Evolutionary conservation across 2,888 invertebrate genomes (phyloP).

Genomic region (Amphiduros pacificus): DNA sequence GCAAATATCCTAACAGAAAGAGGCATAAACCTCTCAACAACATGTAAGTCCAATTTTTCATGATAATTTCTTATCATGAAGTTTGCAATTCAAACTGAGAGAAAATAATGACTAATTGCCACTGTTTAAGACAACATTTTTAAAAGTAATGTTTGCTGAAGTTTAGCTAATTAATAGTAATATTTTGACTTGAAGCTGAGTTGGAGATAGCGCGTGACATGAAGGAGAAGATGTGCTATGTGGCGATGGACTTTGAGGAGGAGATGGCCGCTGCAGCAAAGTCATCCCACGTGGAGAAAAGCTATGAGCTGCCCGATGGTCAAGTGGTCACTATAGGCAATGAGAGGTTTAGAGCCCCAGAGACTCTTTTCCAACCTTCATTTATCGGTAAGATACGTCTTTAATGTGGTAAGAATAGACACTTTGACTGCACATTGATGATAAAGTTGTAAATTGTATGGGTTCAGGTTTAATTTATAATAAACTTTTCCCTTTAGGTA

Average conservation of each 20-base stretch:
- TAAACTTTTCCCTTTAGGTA: slow-evolving; percentile 19
- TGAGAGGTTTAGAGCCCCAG: not conserved
- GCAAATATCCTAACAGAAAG: slow-evolving; percentile 43
- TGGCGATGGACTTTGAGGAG: not conserved
- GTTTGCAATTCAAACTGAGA: too few species aligned
- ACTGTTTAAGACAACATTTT: too few species aligned
- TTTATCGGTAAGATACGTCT: not conserved
- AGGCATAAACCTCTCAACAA: slow-evolving; percentile 58
- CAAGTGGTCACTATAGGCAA: not conserved
- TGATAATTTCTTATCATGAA: too few species aligned
- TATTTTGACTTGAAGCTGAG: slow-evolving; percentile 9
- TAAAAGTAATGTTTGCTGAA: too few species aligned
- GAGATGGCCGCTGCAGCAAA: not conserved
- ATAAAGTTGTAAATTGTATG: too few species aligned
- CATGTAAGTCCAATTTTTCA: too few species aligned
- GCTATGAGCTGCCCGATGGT: not conserved
- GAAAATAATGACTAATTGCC: too few species aligned
- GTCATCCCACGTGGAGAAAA: not conserved
- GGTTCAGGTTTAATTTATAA: too few species aligned
- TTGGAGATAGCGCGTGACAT: not conserved
- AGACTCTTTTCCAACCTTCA: not conserved
- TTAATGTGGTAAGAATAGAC: not conserved
- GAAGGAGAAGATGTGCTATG: not conserved
- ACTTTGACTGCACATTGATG: too few species aligned
- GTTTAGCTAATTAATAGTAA: too few species aligned